These are phyloP conservation scores for Orthonevra nobilis DNA, from an alignment of 2,888 invertebrate species.

Conservation along the genomic window DNA sequence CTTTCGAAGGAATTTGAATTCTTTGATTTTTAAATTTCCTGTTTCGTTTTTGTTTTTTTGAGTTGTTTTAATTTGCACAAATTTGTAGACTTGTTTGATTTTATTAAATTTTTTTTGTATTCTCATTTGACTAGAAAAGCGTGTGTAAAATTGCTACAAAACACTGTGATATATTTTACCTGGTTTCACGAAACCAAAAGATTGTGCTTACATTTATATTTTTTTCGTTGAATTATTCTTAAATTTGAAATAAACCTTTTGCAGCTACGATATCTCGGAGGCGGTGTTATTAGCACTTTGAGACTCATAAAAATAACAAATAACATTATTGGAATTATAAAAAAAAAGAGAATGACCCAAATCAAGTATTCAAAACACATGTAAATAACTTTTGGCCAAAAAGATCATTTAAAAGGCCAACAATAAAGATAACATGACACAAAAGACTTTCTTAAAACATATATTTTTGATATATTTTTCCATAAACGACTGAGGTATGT, in stretches of 20 bases:
- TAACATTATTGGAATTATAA: conserved; percentile 53
- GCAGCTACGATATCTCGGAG: conserved; percentile 79
- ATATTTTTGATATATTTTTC: conserved; percentile 54
- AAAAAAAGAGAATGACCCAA: conserved; percentile 15
- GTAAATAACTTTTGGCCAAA: conserved; percentile 35
- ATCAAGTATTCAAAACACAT: conserved; percentile 53
- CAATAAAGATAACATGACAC: conserved; percentile 10
- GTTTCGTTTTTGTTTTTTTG: not conserved
- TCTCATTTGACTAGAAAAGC: no score
- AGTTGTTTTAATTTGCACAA: conserved; percentile 19
- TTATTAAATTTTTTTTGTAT: conserved; percentile 6
- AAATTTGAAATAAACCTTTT: conserved; percentile 51
- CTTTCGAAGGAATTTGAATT: no score
- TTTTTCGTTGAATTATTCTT: conserved; percentile 36
- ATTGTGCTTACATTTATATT: conserved; percentile 17
- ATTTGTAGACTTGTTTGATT: conserved; percentile 30
- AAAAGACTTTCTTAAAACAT: conserved; percentile 34
- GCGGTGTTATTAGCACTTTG: conserved; percentile 79
- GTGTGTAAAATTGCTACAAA: conserved; percentile 34
- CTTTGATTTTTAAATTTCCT: no score
- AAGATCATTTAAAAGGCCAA: conserved; percentile 8
- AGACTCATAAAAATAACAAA: conserved; percentile 65
- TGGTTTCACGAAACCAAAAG: no score
- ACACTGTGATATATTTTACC: conserved; percentile 13
- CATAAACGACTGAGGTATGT: conserved; percentile 58